Percentiles rank a stretch among this genome's conserved stretches.
Conservation (phyloP, 2,888 invertebrate genomes). For the Caenorhabditis plicata region DNA sequence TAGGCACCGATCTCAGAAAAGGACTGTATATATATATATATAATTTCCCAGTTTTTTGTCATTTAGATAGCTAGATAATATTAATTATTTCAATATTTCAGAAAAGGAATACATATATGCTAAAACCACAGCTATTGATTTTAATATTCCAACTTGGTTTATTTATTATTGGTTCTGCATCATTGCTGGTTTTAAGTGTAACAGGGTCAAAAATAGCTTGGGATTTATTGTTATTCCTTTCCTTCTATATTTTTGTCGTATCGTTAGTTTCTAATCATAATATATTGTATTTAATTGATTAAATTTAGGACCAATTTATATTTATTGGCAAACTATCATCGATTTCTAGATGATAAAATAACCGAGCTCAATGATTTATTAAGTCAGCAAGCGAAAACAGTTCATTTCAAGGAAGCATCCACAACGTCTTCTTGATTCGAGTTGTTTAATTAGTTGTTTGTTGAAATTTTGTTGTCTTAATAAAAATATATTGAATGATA, state of each 20-base stretch:
- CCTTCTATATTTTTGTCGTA: constrained; percentile 20
- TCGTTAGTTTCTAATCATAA: neutral
- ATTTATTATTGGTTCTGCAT: constrained; percentile 22
- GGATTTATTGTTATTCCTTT: constrained; percentile 11
- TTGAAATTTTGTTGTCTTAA: no score
- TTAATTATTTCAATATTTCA: neutral
- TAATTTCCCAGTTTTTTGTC: no score
- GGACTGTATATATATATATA: no score
- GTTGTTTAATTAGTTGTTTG: no score
- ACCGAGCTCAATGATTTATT: constrained; percentile 32
- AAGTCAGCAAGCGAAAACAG: constrained; percentile 38
- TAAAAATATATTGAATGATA: no score
- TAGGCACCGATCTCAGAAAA: no score
- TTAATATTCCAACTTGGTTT: constrained; percentile 35
- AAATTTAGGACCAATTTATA: constrained; percentile 36
- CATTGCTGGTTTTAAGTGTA: constrained; percentile 26
- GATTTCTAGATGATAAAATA: constrained; percentile 41
- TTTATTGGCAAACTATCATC: constrained; percentile 28
- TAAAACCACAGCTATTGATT: constrained; percentile 36
- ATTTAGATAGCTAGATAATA: no score
- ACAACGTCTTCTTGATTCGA: no score
- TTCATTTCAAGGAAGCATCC: constrained; percentile 53
- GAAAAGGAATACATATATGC: constrained; percentile 10
- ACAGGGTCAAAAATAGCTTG: constrained; percentile 28
- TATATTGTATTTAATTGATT: neutral